Evolutionary conservation across 2,888 invertebrate species (phyloP).

Genomic region (Palloptera scutellata): DNA sequence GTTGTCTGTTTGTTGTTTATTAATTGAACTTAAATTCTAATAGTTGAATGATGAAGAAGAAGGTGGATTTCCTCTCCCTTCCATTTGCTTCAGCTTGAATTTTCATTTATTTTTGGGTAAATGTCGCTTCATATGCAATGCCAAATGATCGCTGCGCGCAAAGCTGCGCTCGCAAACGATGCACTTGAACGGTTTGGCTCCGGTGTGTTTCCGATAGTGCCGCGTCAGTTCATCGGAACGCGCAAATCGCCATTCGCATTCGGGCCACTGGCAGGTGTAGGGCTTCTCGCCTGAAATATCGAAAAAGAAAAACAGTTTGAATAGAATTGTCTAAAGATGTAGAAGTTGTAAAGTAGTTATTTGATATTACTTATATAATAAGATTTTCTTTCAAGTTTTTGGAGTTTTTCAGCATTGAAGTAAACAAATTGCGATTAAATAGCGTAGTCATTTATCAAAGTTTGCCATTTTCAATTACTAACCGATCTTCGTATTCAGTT

Average conservation of each 20-base stretch:
- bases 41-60: conserved; percentile 24
- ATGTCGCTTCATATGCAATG: conserved; percentile 96
- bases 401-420: too few species aligned
- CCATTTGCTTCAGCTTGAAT: conserved; percentile 5
- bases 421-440: too few species aligned
- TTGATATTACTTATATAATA: not conserved
- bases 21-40: conserved; percentile 26
- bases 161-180: conserved; percentile 94
- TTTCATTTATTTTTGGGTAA: conserved; percentile 76
- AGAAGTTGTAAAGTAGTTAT: not conserved
- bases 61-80: not conserved
- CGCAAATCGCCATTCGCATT: conserved; percentile 97
- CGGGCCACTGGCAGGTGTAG: conserved; percentile 97
- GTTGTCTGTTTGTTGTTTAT: conserved; percentile 15
- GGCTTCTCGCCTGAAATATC: conserved; percentile 88
- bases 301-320: conserved; percentile 29
- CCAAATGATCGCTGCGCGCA: conserved; percentile 93
- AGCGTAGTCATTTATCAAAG: too few species aligned
- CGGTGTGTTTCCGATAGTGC: conserved; percentile 96
- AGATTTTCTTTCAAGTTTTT: too few species aligned
- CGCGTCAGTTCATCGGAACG: conserved; percentile 95
- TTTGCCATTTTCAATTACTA: too few species aligned
- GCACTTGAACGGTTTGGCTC: conserved; percentile 96
- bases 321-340: not conserved
- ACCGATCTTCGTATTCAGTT: too few species aligned